Percentiles rank a stretch among this genome's conserved stretches.
Conservation (phyloP, 1,140 invertebrate genomes). For the Dreissena rostriformis region DNA sequence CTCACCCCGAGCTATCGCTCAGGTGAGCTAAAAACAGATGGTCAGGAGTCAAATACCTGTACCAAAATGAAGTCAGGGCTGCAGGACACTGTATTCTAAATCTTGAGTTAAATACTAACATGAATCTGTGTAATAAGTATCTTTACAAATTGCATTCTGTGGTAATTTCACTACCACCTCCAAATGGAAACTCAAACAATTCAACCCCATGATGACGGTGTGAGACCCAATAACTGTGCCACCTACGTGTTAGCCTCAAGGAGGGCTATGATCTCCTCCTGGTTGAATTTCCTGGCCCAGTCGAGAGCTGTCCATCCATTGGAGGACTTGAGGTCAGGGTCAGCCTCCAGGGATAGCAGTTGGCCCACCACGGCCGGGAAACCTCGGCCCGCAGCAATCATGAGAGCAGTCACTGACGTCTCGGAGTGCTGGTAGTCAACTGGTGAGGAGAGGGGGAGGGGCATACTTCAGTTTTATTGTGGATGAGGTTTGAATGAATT, state of each 20-base stretch:
- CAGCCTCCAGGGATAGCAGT: constrained; percentile 88
- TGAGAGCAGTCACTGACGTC: constrained; percentile 88
- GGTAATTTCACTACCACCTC: background rate
- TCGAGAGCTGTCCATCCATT: constrained; percentile 89
- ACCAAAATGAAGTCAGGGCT: background rate
- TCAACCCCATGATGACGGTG: no score
- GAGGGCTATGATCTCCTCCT: constrained; percentile 84
- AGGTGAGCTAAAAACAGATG: no score
- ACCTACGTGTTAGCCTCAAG: constrained; percentile 80
- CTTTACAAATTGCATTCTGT: no score
- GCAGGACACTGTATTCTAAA: background rate
- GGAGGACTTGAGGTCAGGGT: constrained; percentile 85
- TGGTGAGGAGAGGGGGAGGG: constrained; percentile 40
- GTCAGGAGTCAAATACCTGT: no score
- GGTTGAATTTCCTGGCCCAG: constrained; percentile 86
- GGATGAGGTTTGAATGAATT: no score
- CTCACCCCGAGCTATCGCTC: no score
- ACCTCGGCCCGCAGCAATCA: constrained; percentile 89
- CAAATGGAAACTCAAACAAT: background rate
- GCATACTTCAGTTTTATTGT: no score
- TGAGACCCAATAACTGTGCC: no score
- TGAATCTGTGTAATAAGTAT: no score
- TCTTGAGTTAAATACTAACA: background rate
- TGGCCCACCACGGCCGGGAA: constrained; percentile 86
- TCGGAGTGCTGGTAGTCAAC: constrained; percentile 85